Conservation (phyloP, 2,797 vertebrate species). For the Parauchenoglanis punctatus region DNA sequence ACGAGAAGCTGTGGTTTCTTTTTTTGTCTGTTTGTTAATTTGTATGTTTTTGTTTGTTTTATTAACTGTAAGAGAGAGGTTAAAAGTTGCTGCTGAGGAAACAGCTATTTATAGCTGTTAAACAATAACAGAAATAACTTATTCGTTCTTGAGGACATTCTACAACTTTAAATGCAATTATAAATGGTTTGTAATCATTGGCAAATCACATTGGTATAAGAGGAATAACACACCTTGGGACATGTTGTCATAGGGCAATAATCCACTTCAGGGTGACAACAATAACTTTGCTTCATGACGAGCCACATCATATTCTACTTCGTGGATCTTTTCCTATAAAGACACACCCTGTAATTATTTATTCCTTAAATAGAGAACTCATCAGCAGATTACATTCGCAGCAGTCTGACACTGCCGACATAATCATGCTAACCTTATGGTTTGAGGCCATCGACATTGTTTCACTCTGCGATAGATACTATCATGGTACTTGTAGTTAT, state of each 20-base stretch:
- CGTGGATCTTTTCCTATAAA: neutral
- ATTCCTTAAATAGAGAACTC: neutral
- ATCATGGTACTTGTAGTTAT: neutral
- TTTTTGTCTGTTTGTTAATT: neutral
- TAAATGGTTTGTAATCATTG: neutral
- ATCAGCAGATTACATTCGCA: conserved; percentile 2
- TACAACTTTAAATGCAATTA: neutral
- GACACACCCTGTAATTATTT: neutral
- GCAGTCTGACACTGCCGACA: neutral
- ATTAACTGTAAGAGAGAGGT: neutral
- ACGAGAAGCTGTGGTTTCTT: neutral
- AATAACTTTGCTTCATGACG: neutral
- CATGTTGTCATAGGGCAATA: neutral
- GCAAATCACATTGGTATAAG: neutral
- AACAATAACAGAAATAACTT: neutral
- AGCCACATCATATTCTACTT: neutral
- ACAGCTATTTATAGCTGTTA: neutral
- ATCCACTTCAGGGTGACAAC: neutral
- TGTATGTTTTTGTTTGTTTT: neutral
- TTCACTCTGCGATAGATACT: neutral
- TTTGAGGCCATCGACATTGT: neutral
- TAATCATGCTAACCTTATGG: neutral
- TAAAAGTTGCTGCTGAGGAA: neutral
- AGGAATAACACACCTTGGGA: neutral
- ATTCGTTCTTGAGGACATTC: neutral